Evolutionary conservation across 2,888 invertebrate genomes (phyloP), one percentile per base, ranked within the genome.

Genomic region (Therioaphis trifolii): DNA sequence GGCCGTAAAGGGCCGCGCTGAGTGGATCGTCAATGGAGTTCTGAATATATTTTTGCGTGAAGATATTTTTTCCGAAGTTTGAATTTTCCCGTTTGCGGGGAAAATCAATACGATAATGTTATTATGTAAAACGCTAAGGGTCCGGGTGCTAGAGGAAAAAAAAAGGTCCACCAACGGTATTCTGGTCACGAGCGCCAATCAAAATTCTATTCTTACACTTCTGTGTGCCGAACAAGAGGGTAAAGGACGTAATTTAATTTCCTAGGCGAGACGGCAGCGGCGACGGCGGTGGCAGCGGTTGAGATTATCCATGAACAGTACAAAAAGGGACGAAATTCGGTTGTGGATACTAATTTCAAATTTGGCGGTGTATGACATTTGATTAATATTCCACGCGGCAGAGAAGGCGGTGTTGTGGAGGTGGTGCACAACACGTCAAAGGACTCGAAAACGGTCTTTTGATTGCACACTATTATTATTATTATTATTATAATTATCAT

Each of bases 171-270:
- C 61, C 72, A 24, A n/a, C n/a, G n/a, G 72, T 72, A 82, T 82
- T 82, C 80, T 61, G 80, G 80, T 82, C 80, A 82, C 80, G 80
- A 82, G 80, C 80, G 80, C 80, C 80, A 82, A 82, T 82, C 80
- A 82, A 82, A 82, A 82, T 82, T 82, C 80, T 82, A 82, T 82
- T 82, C 80, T 82, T 82, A 82, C 80, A 72, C 80, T 82, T 72
- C 24, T 78, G 68, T 35, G 40, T 66, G 63, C 63, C 46, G 76
- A 76, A 76, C 63, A 76, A 52, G 77, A 52, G 77, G 66, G 49
- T 66, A 80, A 79, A 80, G 71, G 80, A 80, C 61, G 80, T 80
- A 80, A 80, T 80, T 80, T 71, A 80, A 80, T 80, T 80, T 80
- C 58, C 72, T 80, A 71, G 72, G 29, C 79, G 71, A 71, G 58